Conservation (phyloP, 2,888 invertebrate genomes). For the Callyntrura sp. region DNA sequence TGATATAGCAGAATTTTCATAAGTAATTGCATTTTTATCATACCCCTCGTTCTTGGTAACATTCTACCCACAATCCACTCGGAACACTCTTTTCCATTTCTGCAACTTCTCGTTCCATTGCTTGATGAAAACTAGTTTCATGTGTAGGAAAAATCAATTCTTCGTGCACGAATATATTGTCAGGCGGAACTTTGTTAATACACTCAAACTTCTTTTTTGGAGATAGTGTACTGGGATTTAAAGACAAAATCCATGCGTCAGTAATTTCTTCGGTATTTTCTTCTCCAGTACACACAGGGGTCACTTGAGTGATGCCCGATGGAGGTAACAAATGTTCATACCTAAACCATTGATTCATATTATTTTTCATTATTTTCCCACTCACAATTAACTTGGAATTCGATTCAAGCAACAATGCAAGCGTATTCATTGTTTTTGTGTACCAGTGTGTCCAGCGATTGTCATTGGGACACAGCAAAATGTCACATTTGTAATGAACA, state of each 20-base stretch:
- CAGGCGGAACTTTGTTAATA: slow-evolving; percentile 28
- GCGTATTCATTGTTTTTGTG: background rate
- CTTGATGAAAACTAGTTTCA: slow-evolving; percentile 40
- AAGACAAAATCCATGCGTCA: background rate
- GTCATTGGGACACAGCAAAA: slow-evolving; percentile 49
- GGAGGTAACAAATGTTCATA: slow-evolving; percentile 56
- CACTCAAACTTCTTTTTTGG: slow-evolving; percentile 32
- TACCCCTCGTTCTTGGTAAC: slow-evolving; percentile 62
- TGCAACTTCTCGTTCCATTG: slow-evolving; percentile 53
- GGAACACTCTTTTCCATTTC: slow-evolving; percentile 61
- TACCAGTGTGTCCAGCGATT: slow-evolving; percentile 57
- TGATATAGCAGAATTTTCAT: slow-evolving; percentile 22
- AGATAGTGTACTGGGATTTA: background rate
- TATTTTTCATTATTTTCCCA: too few relatives aligned
- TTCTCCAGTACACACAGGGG: slow-evolving; percentile 6
- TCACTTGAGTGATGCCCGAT: slow-evolving; percentile 43
- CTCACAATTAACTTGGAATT: background rate
- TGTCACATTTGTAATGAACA: slow-evolving; percentile 59
- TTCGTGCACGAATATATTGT: slow-evolving; percentile 58
- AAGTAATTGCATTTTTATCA: slow-evolving; percentile 18
- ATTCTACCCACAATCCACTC: slow-evolving; percentile 74
- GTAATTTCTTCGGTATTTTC: background rate
- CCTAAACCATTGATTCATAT: background rate
- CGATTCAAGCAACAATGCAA: background rate
- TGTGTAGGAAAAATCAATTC: slow-evolving; percentile 34